phyloP scores from a whole-genome alignment of 2,113 vertebrate genomes.

The Megaptera novaeangliae region DNA sequence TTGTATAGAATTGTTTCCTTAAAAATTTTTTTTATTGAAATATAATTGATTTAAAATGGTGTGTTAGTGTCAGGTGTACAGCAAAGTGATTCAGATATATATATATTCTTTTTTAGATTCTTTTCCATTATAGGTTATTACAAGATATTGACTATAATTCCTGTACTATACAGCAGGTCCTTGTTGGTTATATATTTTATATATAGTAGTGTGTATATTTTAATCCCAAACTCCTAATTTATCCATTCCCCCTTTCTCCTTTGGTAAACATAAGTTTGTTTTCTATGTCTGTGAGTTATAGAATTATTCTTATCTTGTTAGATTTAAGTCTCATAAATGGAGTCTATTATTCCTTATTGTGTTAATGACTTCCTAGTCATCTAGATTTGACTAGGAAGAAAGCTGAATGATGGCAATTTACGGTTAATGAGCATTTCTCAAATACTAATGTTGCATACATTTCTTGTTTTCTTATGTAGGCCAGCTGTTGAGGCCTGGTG shows the following conservation, averaged over 20 bases:
- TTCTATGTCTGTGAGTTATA: neutral
- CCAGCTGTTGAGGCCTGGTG: conserved; percentile 24
- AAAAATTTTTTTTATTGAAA: neutral
- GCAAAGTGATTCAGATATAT: neutral
- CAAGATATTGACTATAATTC: neutral
- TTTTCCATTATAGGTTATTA: neutral
- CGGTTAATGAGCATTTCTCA: neutral
- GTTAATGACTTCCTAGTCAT: neutral
- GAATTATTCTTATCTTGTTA: neutral
- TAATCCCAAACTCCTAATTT: neutral
- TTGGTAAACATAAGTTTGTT: neutral
- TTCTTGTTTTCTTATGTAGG: conserved; percentile 55
- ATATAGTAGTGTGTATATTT: neutral
- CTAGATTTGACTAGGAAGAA: conserved; percentile 1
- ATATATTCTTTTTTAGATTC: neutral
- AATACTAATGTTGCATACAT: neutral
- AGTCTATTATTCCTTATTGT: neutral
- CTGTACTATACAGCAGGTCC: neutral
- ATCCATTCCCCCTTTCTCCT: neutral
- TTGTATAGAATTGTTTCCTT: neutral
- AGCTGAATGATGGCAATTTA: neutral
- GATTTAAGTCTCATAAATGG: neutral
- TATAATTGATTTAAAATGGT: neutral
- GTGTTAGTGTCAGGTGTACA: neutral
- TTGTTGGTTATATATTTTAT: neutral